phyloP scores from a whole-genome alignment of 2,888 invertebrate species.

The Drepanosiphum platanoidis region DNA sequence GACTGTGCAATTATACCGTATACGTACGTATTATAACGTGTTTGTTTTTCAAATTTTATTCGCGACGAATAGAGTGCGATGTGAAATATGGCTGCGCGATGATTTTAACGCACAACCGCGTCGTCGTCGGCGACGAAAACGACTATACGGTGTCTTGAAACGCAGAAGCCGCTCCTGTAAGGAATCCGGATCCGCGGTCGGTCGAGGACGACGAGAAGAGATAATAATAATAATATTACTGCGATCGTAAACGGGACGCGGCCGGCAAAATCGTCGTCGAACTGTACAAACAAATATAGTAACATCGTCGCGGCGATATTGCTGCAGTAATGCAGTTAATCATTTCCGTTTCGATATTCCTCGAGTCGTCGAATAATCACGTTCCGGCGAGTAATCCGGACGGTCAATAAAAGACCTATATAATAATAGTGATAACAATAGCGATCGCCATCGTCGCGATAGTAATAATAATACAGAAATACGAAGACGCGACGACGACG shows the following conservation, averaged over 20 bases:
- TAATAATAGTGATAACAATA: no score
- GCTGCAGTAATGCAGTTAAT: neutral
- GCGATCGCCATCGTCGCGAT: no score
- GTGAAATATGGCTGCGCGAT: no score
- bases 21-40: no score
- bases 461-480: no score
- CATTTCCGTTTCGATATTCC: neutral
- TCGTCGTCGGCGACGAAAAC: neutral
- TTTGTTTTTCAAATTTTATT: no score
- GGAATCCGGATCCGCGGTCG: no score
- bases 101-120: no score
- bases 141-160: no score
- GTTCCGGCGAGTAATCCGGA: neutral
- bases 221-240: neutral
- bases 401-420: neutral
- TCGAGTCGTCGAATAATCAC: conserved; percentile 30
- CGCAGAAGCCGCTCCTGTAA: neutral
- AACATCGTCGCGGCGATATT: neutral
- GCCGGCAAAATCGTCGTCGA: neutral
- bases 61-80: no score
- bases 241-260: neutral
- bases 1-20: no score
- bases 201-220: no score
- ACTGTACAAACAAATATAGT: neutral
- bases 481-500: neutral